Conservation (phyloP, 2,113 vertebrate species). For the Mirza zaza region DNA sequence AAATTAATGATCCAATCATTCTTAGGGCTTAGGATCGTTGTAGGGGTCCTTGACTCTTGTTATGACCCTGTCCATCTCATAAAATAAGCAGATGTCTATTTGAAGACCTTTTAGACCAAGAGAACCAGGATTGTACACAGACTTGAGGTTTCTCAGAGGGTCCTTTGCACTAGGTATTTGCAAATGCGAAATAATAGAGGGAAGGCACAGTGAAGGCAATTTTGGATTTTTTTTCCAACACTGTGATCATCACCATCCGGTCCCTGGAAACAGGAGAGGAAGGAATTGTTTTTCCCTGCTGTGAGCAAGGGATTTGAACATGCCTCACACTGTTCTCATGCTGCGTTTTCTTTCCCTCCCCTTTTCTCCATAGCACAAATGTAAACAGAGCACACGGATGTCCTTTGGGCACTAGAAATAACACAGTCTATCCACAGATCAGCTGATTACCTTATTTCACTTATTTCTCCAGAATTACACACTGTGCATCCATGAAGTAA, state of each 20-base stretch:
- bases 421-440: constrained; percentile 52
- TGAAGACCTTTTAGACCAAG: constrained; percentile 36
- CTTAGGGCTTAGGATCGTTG: background rate
- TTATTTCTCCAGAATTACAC: constrained; percentile 26
- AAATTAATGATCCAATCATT: constrained; percentile 49
- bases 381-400: constrained; percentile 69
- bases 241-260: constrained; percentile 59
- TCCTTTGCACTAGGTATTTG: constrained; percentile 32
- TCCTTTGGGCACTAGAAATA: constrained; percentile 72
- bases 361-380: constrained; percentile 67
- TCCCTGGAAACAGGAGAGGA: constrained; percentile 71
- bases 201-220: constrained; percentile 59
- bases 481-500: background rate
- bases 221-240: constrained; percentile 60
- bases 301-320: constrained; percentile 79
- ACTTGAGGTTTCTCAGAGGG: background rate
- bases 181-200: constrained; percentile 38
- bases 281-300: constrained; percentile 83
- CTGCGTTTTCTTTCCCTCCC: constrained; percentile 70
- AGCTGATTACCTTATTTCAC: constrained; percentile 21
- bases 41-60: background rate
- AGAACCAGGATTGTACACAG: background rate
- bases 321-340: constrained; percentile 72
- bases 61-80: background rate
- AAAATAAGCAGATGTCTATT: background rate